phyloP scores from a whole-genome alignment of 1,140 invertebrate species.

The Euglossa dilemma region DNA sequence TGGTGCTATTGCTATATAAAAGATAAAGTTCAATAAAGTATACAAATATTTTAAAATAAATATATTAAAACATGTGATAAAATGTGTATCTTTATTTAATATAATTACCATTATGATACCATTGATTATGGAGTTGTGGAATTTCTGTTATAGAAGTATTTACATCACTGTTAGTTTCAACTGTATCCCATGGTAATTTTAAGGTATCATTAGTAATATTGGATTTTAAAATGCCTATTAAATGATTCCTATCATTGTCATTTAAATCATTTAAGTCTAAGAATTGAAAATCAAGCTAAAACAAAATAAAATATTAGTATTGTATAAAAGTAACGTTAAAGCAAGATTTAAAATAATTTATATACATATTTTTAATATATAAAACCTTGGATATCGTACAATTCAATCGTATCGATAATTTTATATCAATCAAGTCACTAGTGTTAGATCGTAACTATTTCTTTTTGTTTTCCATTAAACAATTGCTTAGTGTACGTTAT shows the following conservation, averaged over 20 bases:
- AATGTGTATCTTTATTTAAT: background rate
- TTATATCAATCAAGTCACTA: conserved; percentile 41
- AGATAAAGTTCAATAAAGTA: conserved; percentile 16
- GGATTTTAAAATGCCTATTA: conserved; percentile 74
- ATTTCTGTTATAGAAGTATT: conserved; percentile 56
- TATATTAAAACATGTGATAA: conserved; percentile 1
- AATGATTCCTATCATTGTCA: conserved; percentile 73
- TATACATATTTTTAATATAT: background rate
- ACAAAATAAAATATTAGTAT: conserved; percentile 29
- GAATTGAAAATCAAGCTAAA: conserved; percentile 78
- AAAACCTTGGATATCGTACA: background rate
- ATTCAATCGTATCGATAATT: conserved; percentile 16
- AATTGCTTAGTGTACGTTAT: background rate
- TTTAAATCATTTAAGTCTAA: conserved; percentile 78
- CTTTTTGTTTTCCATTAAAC: background rate
- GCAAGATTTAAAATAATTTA: background rate
- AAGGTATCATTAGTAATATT: conserved; percentile 68
- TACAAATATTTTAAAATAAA: background rate
- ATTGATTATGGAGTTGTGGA: conserved; percentile 68
- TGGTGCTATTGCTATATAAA: conserved; percentile 62
- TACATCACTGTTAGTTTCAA: conserved; percentile 65
- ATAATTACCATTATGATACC: conserved; percentile 74
- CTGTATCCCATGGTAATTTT: conserved; percentile 78
- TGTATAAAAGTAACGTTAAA: background rate
- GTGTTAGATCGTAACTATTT: background rate